Conservation (phyloP, 2,113 vertebrate genomes). For the Notechis scutatus region DNA sequence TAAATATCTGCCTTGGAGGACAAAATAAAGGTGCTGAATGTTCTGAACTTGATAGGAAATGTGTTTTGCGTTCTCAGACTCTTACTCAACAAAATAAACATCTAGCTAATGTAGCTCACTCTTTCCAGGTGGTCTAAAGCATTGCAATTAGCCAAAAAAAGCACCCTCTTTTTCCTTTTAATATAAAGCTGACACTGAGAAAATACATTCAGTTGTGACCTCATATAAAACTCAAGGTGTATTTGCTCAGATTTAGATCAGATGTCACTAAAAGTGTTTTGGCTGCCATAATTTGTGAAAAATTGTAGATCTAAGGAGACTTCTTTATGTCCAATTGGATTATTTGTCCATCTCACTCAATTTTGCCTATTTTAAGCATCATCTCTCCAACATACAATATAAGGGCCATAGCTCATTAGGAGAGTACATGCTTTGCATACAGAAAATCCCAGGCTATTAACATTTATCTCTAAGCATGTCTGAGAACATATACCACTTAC, state of each 20-base stretch:
- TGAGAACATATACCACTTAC: background rate
- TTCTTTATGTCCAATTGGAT: background rate
- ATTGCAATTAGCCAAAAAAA: conserved; percentile 37
- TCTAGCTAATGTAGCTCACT: conserved; percentile 25
- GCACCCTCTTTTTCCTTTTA: conserved; percentile 27
- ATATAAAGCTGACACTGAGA: conserved; percentile 37
- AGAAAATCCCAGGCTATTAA: background rate
- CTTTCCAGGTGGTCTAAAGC: conserved; percentile 10
- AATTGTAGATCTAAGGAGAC: background rate
- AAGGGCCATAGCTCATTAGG: background rate
- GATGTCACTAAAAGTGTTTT: background rate
- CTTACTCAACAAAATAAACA: conserved; percentile 16
- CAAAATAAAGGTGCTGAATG: conserved; percentile 46
- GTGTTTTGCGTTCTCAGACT: conserved; percentile 36
- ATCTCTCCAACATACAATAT: background rate
- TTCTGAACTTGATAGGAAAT: conserved; percentile 48
- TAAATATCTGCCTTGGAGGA: conserved; percentile 35
- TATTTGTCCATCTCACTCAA: background rate
- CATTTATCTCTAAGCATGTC: background rate
- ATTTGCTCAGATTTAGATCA: conserved; percentile 13
- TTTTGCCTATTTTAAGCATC: background rate
- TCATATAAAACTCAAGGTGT: conserved; percentile 1
- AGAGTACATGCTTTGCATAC: background rate
- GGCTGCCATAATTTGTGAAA: background rate
- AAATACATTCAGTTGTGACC: accelerated